These are phyloP conservation scores for Oreocharis arfaki DNA, from an alignment of 2,113 vertebrate species.

Conservation along the genomic window DNA sequence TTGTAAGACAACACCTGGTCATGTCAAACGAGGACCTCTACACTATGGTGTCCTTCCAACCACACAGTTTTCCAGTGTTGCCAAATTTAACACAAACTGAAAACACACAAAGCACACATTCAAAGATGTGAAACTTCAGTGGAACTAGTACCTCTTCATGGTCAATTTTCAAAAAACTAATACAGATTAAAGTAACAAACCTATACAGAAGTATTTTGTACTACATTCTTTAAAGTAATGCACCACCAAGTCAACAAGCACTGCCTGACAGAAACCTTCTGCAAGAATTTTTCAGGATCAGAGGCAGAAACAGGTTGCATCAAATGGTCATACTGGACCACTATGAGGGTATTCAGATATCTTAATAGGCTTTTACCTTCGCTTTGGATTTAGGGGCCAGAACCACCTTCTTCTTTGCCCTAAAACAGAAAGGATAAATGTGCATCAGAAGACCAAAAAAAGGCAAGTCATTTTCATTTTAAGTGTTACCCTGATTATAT, in stretches of 20 bases:
- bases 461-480: not conserved
- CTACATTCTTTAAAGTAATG: not conserved
- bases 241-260: not conserved
- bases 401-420: constrained; percentile 92
- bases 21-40: not conserved
- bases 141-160: not conserved
- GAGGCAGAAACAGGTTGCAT: not conserved
- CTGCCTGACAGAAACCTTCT: not conserved
- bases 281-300: not conserved
- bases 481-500: not conserved
- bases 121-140: not conserved
- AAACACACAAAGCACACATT: not conserved
- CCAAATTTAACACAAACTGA: not conserved
- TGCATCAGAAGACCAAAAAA: not conserved
- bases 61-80: not conserved
- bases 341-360: not conserved
- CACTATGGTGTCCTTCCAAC: not conserved
- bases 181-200: not conserved
- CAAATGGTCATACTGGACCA: not conserved
- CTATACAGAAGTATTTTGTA: not conserved
- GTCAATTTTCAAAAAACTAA: not conserved
- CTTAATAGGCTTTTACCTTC: constrained; percentile 76
- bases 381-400: constrained; percentile 87
- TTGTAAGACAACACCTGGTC: not conserved
- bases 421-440: constrained; percentile 43